phyloP scores from a whole-genome alignment of 1,140 invertebrate species.

The Ceratosolen solmsi region DNA sequence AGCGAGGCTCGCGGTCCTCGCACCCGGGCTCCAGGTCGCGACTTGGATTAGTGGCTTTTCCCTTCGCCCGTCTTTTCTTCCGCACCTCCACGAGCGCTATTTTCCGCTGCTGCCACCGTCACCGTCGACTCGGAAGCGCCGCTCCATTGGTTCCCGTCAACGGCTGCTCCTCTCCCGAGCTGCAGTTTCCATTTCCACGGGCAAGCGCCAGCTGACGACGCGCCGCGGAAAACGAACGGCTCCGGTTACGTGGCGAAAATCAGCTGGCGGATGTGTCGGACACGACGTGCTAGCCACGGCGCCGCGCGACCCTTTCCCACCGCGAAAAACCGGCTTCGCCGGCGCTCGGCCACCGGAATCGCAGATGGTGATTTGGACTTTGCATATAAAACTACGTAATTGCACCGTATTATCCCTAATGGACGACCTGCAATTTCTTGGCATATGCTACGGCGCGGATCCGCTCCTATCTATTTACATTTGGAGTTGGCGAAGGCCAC shows the following conservation, averaged over 20 bases:
- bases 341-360: conserved; percentile 8
- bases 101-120: conserved; percentile 6
- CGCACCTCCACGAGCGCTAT: not conserved
- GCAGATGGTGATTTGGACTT: conserved; percentile 30
- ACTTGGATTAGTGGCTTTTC: not conserved
- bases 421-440: too few relatives aligned
- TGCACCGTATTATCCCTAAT: not conserved
- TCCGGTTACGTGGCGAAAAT: conserved; percentile 17
- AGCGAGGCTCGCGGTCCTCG: too few relatives aligned
- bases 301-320: not conserved
- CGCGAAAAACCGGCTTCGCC: not conserved
- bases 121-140: not conserved
- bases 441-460: too few relatives aligned
- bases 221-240: not conserved
- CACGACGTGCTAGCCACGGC: too few relatives aligned
- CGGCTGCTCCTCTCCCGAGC: not conserved
- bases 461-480: conserved; percentile 3
- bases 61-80: not conserved
- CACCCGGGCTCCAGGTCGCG: not conserved
- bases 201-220: conserved; percentile 2
- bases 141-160: not conserved
- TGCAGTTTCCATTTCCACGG: conserved; percentile 19
- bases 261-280: conserved; percentile 27
- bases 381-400: conserved; percentile 21
- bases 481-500: too few relatives aligned